phyloP scores from a whole-genome alignment of 2,797 vertebrate species.

The Smutsia gigantea region DNA sequence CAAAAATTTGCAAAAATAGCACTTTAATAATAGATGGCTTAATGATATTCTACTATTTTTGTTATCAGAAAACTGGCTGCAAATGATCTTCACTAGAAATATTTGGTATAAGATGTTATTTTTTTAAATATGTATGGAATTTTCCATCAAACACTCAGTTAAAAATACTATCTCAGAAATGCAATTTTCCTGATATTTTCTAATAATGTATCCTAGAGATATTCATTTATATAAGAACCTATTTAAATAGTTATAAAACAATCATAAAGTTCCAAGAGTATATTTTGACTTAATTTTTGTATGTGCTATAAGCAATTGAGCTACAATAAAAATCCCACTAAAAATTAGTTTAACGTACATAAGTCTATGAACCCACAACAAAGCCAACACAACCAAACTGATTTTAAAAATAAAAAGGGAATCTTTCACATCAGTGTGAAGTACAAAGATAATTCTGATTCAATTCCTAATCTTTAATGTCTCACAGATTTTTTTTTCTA shows the following conservation, averaged over 20 bases:
- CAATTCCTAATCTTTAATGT: not conserved
- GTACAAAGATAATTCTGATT: not conserved
- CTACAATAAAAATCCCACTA: not conserved
- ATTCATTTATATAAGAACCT: not conserved
- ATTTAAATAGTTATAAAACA: constrained; percentile 7
- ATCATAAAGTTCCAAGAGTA: not conserved
- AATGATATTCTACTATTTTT: constrained; percentile 53
- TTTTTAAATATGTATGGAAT: constrained; percentile 45
- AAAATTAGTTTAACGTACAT: not conserved
- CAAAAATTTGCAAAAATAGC: constrained; percentile 50
- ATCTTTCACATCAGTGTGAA: not conserved
- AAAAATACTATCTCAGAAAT: constrained; percentile 20
- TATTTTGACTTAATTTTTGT: not conserved
- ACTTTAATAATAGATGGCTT: constrained; percentile 47
- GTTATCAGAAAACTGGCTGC: constrained; percentile 37
- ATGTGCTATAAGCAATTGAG: not conserved
- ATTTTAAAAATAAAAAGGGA: not conserved
- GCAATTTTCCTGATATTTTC: constrained; percentile 22
- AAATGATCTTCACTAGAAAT: not conserved
- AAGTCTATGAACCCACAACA: not conserved
- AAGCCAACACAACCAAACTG: not conserved
- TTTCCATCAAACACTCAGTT: constrained; percentile 34
- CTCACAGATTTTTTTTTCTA: not conserved
- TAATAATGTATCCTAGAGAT: not conserved
- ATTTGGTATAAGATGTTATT: not conserved